A percentile compares a stretch with the other conserved stretches of the same genome.
Conservation (phyloP, 2,888 invertebrate species). For the Marasmarcha lunaedactyla region DNA sequence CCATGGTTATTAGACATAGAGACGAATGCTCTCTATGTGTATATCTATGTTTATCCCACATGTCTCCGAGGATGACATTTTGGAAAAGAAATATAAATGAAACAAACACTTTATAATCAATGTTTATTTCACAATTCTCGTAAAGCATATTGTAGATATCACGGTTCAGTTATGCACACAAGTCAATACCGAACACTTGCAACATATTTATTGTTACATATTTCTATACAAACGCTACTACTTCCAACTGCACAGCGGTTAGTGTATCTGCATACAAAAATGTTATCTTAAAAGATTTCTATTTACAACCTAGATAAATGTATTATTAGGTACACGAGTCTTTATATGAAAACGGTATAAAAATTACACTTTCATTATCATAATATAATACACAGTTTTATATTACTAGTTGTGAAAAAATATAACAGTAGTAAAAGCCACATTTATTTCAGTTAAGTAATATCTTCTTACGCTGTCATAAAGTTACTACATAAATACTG, state of each 20-base stretch:
- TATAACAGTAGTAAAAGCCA: conserved; percentile 67
- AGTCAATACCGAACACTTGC: conserved; percentile 57
- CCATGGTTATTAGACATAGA: no score
- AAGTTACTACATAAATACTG: neutral
- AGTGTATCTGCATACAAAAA: conserved; percentile 61
- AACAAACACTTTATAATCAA: conserved; percentile 34
- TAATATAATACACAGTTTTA: conserved; percentile 63
- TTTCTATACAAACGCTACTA: conserved; percentile 53
- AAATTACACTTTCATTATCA: conserved; percentile 65
- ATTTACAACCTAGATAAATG: conserved; percentile 58
- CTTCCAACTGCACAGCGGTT: conserved; percentile 56
- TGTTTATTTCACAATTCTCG: conserved; percentile 66
- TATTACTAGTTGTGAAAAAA: conserved; percentile 60
- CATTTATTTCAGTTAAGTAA: conserved; percentile 43
- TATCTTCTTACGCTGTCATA: conserved; percentile 5
- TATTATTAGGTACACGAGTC: conserved; percentile 63
- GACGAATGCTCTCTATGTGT: no score
- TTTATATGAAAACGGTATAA: conserved; percentile 68
- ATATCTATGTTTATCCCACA: no score
- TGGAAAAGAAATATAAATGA: no score
- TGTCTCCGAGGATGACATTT: no score
- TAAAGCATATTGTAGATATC: conserved; percentile 71
- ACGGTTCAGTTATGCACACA: conserved; percentile 68
- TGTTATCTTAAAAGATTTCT: conserved; percentile 59
- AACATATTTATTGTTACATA: conserved; percentile 39